phyloP scores from a whole-genome alignment of 2,797 vertebrate genomes.

The Cossypha polioptera region DNA sequence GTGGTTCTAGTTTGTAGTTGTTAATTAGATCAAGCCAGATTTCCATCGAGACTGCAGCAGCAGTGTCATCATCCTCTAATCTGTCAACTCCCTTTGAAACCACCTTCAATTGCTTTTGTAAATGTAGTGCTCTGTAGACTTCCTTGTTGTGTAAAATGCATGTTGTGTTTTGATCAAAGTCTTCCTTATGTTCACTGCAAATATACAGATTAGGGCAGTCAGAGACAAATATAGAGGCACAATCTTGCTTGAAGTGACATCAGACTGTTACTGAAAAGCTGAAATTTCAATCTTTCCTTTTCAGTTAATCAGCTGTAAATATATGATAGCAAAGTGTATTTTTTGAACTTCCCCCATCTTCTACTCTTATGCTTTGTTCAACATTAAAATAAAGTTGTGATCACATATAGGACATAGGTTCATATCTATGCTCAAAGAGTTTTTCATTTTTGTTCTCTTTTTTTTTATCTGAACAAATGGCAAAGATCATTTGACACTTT shows the following conservation, averaged over 20 bases:
- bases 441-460: not conserved
- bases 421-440: not conserved
- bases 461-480: not conserved
- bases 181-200: slow-evolving; percentile 49
- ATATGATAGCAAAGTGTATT: not conserved
- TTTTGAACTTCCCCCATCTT: not conserved
- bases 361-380: not conserved
- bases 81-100: slow-evolving; percentile 69
- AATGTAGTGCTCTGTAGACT: slow-evolving; percentile 61
- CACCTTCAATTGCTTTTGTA: slow-evolving; percentile 61
- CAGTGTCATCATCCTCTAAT: slow-evolving; percentile 65
- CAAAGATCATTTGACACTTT: not conserved
- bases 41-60: slow-evolving; percentile 53
- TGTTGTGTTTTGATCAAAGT: slow-evolving; percentile 70
- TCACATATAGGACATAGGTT: not conserved
- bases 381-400: not conserved
- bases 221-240: slow-evolving; percentile 6
- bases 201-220: slow-evolving; percentile 50
- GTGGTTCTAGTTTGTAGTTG: slow-evolving; percentile 28
- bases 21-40: slow-evolving; percentile 68
- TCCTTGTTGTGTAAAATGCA: slow-evolving; percentile 65
- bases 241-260: slow-evolving; percentile 22
- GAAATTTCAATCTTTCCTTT: not conserved
- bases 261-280: slow-evolving; percentile 16
- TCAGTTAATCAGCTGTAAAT: not conserved